phyloP scores from a whole-genome alignment of 1,140 invertebrate genomes.

The Chelonus insularis region DNA sequence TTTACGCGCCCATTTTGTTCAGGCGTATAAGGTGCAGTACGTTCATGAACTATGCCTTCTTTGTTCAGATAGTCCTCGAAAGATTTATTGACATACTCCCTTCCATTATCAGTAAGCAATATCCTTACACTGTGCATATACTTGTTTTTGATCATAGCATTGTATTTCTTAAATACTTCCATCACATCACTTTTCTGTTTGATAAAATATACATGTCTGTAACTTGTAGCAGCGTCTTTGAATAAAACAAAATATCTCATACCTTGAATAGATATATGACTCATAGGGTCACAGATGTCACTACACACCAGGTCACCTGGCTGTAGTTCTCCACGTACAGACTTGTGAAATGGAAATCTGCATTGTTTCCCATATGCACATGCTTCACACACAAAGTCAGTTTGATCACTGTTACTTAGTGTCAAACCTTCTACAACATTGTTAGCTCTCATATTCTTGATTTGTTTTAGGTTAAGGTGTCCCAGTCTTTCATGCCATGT shows the following conservation, averaged over 20 bases:
- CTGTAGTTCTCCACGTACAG: no score
- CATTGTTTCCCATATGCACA: no score
- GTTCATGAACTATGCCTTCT: constrained; percentile 34
- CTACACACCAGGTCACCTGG: no score
- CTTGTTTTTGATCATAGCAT: constrained; percentile 3
- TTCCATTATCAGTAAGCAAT: constrained; percentile 1
- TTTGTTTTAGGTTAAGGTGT: constrained; percentile 30
- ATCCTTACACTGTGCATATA: constrained; percentile 21
- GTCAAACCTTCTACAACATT: constrained; percentile 15
- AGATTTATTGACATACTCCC: neutral
- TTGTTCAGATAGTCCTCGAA: neutral
- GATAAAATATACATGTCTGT: no score
- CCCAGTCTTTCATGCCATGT: constrained; percentile 36
- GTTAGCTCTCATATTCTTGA: constrained; percentile 11
- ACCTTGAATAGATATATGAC: no score
- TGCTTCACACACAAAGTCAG: neutral
- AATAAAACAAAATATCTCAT: no score
- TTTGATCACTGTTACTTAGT: constrained; percentile 25
- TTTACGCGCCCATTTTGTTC: neutral
- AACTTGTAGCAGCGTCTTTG: no score
- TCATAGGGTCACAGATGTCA: no score
- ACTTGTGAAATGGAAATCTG: no score
- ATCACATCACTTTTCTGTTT: no score
- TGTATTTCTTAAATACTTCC: constrained; percentile 30
- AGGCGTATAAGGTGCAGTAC: constrained; percentile 40